Percentiles rank a stretch among this genome's conserved stretches.
Conservation (phyloP, 2,113 vertebrate species). For the Platycercus adscitus region DNA sequence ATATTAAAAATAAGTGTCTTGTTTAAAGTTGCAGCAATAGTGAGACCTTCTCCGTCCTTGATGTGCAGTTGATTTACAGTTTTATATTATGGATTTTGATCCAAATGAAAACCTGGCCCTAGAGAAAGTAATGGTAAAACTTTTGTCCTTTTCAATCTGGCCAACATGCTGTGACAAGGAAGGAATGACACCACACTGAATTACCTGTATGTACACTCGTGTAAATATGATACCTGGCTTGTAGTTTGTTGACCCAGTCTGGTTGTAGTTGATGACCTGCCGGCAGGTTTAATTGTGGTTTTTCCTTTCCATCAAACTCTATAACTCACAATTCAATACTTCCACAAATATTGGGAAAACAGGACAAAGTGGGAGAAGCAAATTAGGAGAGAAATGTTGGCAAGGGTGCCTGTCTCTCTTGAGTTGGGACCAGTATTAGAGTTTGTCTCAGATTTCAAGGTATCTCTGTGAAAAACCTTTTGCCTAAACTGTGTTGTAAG, state of each 20-base stretch:
- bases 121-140: slow-evolving; percentile 23
- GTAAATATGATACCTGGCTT: slow-evolving; percentile 35
- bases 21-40: slow-evolving; percentile 19
- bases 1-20: slow-evolving; percentile 50
- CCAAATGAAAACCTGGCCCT: neutral
- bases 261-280: slow-evolving; percentile 37
- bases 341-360: slow-evolving; percentile 14
- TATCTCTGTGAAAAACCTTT: neutral
- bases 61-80: neutral
- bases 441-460: slow-evolving; percentile 18
- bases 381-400: slow-evolving; percentile 3
- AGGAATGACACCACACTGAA: slow-evolving; percentile 16
- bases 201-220: slow-evolving; percentile 7
- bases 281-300: slow-evolving; percentile 23
- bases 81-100: slow-evolving; percentile 12
- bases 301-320: slow-evolving; percentile 52
- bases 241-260: slow-evolving; percentile 20
- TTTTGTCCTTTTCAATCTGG: neutral
- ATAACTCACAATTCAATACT: slow-evolving; percentile 38
- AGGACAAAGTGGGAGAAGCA: slow-evolving; percentile 2
- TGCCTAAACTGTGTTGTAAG: neutral
- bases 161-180: neutral
- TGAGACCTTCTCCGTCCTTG: slow-evolving; percentile 4
- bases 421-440: neutral
- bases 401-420: neutral